Evolutionary conservation across 2,797 vertebrate species (phyloP).

Genomic region (Syncerus caffer): DNA sequence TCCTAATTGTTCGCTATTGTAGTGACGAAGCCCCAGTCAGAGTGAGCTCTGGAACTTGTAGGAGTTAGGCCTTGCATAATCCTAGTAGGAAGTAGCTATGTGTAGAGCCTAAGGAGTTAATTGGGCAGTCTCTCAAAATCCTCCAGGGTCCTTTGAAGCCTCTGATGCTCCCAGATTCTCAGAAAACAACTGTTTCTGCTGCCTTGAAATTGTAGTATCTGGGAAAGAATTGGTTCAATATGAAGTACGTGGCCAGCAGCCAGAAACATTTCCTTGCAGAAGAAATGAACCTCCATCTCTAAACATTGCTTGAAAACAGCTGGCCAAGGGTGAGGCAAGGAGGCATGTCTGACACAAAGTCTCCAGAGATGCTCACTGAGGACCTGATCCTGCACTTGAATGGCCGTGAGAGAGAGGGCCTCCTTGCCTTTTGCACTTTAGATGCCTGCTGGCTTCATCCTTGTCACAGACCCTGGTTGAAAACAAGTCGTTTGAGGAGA

Average conservation of each 20-base stretch:
- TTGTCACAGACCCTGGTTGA: not conserved
- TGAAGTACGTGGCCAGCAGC: not conserved
- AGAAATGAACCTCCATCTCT: not conserved
- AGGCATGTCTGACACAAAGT: not conserved
- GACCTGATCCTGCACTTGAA: not conserved
- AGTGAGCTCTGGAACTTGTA: not conserved
- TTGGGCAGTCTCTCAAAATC: not conserved
- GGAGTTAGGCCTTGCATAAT: not conserved
- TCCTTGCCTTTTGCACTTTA: not conserved
- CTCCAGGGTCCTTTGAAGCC: not conserved
- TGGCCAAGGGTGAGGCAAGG: not conserved
- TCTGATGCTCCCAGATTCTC: not conserved
- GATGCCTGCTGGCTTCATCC: not conserved
- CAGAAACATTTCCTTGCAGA: not conserved
- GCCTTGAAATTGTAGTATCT: not conserved
- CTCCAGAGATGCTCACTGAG: not conserved
- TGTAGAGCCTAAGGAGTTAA: not conserved
- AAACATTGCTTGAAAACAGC: not conserved
- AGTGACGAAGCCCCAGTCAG: not conserved
- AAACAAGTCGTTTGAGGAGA: not conserved
- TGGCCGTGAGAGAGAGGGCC: not conserved
- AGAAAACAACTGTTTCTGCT: not conserved
- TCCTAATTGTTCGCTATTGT: not conserved
- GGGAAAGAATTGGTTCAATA: not conserved
- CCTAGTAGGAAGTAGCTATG: not conserved